These are phyloP conservation scores for Tapera naevia DNA, from an alignment of 2,797 vertebrate species.

Conservation along the genomic window DNA sequence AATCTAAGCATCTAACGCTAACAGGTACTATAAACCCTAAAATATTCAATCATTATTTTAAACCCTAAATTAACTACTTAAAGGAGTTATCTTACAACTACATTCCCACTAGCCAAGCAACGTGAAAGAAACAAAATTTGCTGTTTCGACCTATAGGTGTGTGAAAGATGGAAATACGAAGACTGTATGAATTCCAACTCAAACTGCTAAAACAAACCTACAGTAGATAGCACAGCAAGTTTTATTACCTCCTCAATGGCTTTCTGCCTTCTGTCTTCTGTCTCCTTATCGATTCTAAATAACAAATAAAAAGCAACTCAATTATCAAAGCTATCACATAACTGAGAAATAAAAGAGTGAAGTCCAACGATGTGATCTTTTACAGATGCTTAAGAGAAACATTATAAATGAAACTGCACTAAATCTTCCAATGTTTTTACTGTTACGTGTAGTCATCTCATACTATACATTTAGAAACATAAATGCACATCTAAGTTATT, in stretches of 20 bases:
- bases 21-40: not conserved
- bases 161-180: not conserved
- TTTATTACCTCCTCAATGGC: constrained; percentile 93
- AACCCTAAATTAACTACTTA: not conserved
- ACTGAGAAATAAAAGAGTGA: not conserved
- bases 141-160: not conserved
- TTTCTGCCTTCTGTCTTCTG: constrained; percentile 93
- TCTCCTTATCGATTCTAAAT: constrained; percentile 88
- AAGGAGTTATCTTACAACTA: not conserved
- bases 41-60: not conserved
- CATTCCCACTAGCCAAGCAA: not conserved
- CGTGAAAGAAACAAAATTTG: not conserved
- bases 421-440: not conserved
- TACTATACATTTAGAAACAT: not conserved
- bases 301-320: constrained; percentile 65
- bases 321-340: constrained; percentile 55
- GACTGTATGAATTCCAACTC: not conserved
- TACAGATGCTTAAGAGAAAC: not conserved
- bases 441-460: not conserved
- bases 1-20: not conserved
- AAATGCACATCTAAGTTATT: not conserved
- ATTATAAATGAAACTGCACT: not conserved
- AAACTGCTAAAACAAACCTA: not conserved
- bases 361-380: not conserved
- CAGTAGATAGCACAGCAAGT: not conserved